These are phyloP conservation scores for Drepana falcataria DNA, from an alignment of 2,888 invertebrate genomes.

Conservation along the genomic window DNA sequence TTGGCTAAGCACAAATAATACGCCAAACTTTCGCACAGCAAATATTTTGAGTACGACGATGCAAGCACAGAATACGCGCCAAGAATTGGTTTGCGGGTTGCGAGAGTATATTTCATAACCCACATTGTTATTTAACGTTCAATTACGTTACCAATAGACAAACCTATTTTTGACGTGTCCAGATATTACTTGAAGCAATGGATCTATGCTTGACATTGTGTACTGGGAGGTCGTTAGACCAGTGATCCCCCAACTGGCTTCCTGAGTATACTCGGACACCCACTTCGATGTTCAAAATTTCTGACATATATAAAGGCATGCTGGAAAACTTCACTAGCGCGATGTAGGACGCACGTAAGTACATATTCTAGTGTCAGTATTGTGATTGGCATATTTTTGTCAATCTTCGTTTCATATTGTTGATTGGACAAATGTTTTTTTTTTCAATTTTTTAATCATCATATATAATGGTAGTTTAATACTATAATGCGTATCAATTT, in stretches of 20 bases:
- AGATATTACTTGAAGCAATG: neutral
- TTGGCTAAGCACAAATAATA: neutral
- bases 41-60: conserved; percentile 2
- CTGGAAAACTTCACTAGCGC: conserved; percentile 31
- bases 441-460: no score
- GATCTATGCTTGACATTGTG: conserved; percentile 14
- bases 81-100: neutral
- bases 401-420: no score
- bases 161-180: neutral
- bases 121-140: no score
- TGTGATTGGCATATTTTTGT: no score
- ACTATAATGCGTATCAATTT: no score
- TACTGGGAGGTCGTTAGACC: conserved; percentile 16
- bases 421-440: no score
- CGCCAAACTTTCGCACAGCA: neutral
- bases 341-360: conserved; percentile 20
- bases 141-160: neutral
- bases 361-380: neutral
- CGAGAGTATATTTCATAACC: no score
- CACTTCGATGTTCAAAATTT: neutral
- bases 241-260: conserved; percentile 27
- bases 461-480: no score
- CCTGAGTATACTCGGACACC: conserved; percentile 45
- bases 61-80: conserved; percentile 2
- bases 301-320: conserved; percentile 5